These are phyloP conservation scores for Acromyrmex heyeri DNA, from an alignment of 1,140 invertebrate species.

Conservation along the genomic window DNA sequence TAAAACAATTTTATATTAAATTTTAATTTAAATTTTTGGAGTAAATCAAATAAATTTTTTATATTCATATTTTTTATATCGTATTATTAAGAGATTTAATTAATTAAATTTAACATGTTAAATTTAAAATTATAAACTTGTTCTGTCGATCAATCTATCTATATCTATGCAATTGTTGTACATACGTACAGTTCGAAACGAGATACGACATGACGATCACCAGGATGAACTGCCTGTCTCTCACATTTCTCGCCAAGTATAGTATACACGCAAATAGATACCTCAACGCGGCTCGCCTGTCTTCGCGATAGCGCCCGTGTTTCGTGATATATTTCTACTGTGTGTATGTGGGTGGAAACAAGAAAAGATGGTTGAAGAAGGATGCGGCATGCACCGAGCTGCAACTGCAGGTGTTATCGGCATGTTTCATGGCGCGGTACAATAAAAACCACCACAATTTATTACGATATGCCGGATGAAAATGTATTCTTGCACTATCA, in stretches of 20 bases:
- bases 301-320: conserved; percentile 12
- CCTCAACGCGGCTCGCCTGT: neutral
- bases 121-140: neutral
- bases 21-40: neutral
- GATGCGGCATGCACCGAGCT: conserved; percentile 24
- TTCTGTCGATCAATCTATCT: neutral
- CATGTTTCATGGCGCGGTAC: neutral
- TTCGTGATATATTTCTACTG: conserved; percentile 34
- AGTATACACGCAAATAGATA: neutral
- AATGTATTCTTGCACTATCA: neutral
- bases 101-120: neutral
- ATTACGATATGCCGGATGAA: conserved; percentile 6
- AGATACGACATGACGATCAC: neutral
- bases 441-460: conserved; percentile 44
- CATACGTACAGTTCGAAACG: neutral
- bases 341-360: neutral
- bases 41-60: conserved; percentile 2
- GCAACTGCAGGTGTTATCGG: conserved; percentile 36
- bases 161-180: neutral
- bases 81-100: neutral
- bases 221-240: conserved; percentile 4
- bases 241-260: neutral
- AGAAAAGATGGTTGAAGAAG: conserved; percentile 20
- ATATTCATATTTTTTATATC: neutral
- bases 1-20: neutral